These are phyloP conservation scores for Amphiura filiformis DNA, from an alignment of 35 echinoderm and acorn worm genomes.

Conservation along the genomic window DNA sequence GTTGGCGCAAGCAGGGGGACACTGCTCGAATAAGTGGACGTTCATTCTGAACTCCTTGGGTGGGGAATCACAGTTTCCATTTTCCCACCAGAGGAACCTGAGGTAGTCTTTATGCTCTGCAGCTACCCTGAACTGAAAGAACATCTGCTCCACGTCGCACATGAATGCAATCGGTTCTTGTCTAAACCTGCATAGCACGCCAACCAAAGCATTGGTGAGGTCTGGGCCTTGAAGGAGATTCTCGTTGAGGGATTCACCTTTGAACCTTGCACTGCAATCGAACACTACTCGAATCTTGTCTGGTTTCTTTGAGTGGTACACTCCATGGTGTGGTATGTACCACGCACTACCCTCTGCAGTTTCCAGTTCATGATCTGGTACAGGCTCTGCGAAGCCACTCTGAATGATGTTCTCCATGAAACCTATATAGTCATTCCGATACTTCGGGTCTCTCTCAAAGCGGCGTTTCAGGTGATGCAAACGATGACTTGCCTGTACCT, in stretches of 20 bases:
- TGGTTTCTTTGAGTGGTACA: constrained; percentile 66
- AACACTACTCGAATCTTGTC: constrained; percentile 62
- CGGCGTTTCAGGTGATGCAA: constrained; percentile 19
- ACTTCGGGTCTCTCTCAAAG: constrained; percentile 1
- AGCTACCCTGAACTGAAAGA: constrained; percentile 50
- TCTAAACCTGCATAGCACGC: constrained; percentile 58
- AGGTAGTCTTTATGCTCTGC: constrained; percentile 37
- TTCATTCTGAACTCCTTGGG: constrained; percentile 24
- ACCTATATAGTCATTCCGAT: constrained; percentile 13
- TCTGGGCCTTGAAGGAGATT: constrained; percentile 61
- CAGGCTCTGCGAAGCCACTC: constrained; percentile 41
- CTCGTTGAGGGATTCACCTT: constrained; percentile 55
- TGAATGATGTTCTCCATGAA: constrained; percentile 58
- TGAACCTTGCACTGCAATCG: constrained; percentile 44
- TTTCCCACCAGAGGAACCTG: constrained; percentile 64
- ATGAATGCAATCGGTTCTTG: constrained; percentile 50
- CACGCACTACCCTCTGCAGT: neutral
- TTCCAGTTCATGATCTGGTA: constrained; percentile 13
- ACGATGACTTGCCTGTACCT: constrained; percentile 1
- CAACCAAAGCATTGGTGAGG: constrained; percentile 51
- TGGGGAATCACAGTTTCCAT: constrained; percentile 28
- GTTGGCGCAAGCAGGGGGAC: constrained; percentile 22
- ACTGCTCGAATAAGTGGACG: constrained; percentile 34
- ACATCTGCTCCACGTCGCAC: constrained; percentile 62
- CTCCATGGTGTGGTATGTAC: constrained; percentile 75